phyloP scores from a whole-genome alignment of 2,888 invertebrate genomes.

The Nymphalis c-album region DNA sequence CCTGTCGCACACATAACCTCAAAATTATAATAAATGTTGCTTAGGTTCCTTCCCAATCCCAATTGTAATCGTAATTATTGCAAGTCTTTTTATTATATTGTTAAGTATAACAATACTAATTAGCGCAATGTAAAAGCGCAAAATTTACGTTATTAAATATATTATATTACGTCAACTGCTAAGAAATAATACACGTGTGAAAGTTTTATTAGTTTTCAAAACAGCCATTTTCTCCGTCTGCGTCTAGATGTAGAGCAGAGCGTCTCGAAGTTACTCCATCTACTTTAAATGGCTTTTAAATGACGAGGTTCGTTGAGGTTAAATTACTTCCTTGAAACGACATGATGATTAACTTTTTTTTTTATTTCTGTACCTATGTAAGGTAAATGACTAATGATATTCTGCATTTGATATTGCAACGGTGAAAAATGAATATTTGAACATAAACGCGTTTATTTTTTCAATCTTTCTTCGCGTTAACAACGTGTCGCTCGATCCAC shows the following conservation, averaged over 20 bases:
- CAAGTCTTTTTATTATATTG: too few relatives aligned
- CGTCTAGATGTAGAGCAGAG: slow-evolving; percentile 22
- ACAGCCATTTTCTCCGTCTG: slow-evolving; percentile 22
- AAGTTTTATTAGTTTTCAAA: slow-evolving; percentile 30
- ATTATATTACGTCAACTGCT: background rate
- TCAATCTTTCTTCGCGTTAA: too few relatives aligned
- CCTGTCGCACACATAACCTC: background rate
- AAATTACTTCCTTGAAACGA: slow-evolving; percentile 22
- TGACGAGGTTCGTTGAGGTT: slow-evolving; percentile 25
- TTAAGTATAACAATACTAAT: too few relatives aligned
- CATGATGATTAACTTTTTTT: slow-evolving; percentile 5
- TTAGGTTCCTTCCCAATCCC: background rate
- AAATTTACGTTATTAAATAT: background rate
- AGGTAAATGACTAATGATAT: too few relatives aligned
- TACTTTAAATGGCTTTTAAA: slow-evolving; percentile 26
- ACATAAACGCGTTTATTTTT: too few relatives aligned
- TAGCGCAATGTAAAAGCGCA: too few relatives aligned
- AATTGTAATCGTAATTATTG: too few relatives aligned
- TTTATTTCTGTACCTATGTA: background rate
- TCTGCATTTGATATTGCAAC: too few relatives aligned
- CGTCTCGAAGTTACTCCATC: slow-evolving; percentile 23
- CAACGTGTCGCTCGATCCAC: too few relatives aligned
- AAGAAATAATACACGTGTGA: slow-evolving; percentile 6
- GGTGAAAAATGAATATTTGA: too few relatives aligned
- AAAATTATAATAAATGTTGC: background rate